phyloP scores from a whole-genome alignment of 2,113 vertebrate genomes.

The Marmota monax region DNA sequence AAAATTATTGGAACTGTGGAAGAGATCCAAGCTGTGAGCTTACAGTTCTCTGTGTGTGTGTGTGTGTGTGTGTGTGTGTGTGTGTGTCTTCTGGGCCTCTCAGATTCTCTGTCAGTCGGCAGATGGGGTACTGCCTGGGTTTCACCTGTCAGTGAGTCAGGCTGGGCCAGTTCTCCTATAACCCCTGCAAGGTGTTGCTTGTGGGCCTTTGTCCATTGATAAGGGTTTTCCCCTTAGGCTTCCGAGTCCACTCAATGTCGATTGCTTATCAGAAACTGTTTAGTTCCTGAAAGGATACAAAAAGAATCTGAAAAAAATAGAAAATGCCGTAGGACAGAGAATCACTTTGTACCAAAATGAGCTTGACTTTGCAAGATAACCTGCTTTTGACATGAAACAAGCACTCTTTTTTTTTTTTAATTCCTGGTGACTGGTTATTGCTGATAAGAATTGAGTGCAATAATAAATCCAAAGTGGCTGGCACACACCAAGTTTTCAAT shows the following conservation, averaged over 20 bases:
- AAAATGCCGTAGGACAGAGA: not conserved
- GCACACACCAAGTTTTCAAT: not conserved
- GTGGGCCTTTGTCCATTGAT: not conserved
- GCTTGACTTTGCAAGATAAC: not conserved
- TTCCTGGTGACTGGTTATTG: not conserved
- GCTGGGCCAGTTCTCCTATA: not conserved
- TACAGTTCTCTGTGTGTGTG: not conserved
- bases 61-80: not conserved
- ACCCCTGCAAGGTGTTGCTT: not conserved
- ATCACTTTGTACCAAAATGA: not conserved
- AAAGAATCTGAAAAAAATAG: not conserved
- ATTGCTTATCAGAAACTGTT: not conserved
- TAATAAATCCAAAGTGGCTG: not conserved
- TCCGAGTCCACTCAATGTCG: not conserved
- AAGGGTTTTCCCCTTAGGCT: not conserved
- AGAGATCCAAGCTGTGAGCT: not conserved
- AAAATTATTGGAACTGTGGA: not conserved
- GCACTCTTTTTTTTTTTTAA: not conserved
- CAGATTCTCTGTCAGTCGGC: not conserved
- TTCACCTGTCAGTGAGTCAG: not conserved
- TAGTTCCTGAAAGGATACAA: not conserved
- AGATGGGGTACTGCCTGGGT: not conserved
- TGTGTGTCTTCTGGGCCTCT: not conserved
- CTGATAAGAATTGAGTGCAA: not conserved
- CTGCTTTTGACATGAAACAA: not conserved